Evolutionary conservation across 2,888 invertebrate genomes (phyloP), one percentile per base, ranked within the genome.

Genomic region (Dexiosoma caninum): DNA sequence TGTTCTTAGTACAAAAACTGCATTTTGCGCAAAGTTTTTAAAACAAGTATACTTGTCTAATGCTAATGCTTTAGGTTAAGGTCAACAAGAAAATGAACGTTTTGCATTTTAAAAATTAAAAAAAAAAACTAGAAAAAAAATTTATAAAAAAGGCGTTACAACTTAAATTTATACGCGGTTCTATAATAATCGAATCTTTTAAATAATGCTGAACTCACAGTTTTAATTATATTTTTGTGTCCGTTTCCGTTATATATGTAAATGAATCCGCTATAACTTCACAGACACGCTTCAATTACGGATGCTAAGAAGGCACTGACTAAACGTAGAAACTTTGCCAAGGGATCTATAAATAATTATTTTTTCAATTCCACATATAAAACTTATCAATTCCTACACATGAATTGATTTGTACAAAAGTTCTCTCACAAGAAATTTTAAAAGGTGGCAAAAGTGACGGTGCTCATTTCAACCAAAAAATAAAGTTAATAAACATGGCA

Each of bases 271-370:
- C 62, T 64, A 80, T 32, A 72, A 64, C 12, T 60, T 69, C 10
- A 46, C 32, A 44, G 32, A 71, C 69, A 79, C 72, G 84, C 84
- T 83, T 82, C 84, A 71, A 84, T 84, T 84, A 83, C 85, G 83
- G 85, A 85, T 85, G 86, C 86, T 86, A 85, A 88, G 86, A 87
- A 88, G 85, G 86, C 85, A 87, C 87, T 62, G 72, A 81, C 81
- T 77, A 64, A 72, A 44, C 57, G 19, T 51, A 32, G 8, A 64
- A 57, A 62, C 77, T 62, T 57, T 57, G 46, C 55, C 67, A 23
- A 67, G 53, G 51, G 64, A 70, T 76, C 80, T 76, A 76, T 81
- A 76, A 80, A 80, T 76, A 76, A 71, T 51, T 42, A 35, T 70
- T 37, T 3, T 27, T 27, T 27, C 6, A 5, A 6, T 27, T 53